Conservation (phyloP, 2,113 vertebrate genomes). For the Ailurus styani region DNA sequence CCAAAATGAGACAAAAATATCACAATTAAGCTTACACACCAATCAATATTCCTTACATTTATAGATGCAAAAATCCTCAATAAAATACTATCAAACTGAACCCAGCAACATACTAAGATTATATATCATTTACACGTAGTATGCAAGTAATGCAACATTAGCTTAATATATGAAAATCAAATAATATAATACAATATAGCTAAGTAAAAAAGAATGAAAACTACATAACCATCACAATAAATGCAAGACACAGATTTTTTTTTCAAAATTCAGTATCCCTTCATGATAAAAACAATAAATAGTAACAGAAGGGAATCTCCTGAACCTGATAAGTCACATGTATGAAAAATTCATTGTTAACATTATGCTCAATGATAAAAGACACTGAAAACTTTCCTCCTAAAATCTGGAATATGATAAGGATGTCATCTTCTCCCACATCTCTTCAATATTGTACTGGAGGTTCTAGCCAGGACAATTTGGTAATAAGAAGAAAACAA, state of each 20-base stretch:
- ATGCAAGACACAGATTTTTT: background rate
- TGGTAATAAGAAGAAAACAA: background rate
- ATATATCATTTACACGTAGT: background rate
- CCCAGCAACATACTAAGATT: background rate
- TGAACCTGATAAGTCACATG: background rate
- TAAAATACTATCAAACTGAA: background rate
- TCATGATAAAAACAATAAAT: background rate
- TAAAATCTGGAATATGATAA: background rate
- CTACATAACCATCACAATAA: background rate
- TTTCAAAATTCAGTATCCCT: background rate
- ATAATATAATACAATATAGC: background rate
- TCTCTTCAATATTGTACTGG: background rate
- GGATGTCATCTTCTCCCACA: background rate
- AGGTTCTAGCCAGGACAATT: background rate
- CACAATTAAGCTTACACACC: background rate
- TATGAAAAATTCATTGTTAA: background rate
- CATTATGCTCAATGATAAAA: background rate
- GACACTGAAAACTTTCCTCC: background rate
- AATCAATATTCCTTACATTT: background rate
- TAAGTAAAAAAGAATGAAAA: background rate
- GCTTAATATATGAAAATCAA: background rate
- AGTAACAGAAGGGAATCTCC: background rate
- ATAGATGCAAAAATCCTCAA: background rate
- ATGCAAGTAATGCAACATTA: background rate
- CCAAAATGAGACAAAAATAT: background rate